A percentile compares a stretch with the other conserved stretches of the same genome.
phyloP scores from a whole-genome alignment of 1,140 invertebrate genomes.

The Drosophila tristis region DNA sequence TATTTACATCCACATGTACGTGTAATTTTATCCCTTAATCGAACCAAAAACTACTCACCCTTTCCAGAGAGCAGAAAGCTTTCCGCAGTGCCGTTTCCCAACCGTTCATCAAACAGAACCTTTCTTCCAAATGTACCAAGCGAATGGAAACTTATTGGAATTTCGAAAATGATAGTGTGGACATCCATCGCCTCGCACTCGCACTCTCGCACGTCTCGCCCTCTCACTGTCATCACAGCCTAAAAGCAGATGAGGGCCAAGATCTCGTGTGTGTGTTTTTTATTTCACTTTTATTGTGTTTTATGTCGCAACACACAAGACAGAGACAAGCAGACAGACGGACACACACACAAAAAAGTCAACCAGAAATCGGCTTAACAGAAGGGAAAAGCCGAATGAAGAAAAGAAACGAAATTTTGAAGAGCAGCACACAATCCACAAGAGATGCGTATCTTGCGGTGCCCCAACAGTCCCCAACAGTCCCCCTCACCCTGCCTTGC shows the following conservation, averaged over 20 bases:
- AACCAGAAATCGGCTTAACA: constrained; percentile 17
- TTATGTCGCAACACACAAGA: constrained; percentile 59
- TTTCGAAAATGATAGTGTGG: constrained; percentile 67
- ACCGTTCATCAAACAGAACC: constrained; percentile 15
- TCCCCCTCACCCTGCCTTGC: neutral
- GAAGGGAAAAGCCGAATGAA: too few species aligned
- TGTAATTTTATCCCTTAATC: too few species aligned
- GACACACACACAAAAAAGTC: too few species aligned
- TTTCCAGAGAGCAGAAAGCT: too few species aligned
- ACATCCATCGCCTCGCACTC: constrained; percentile 8
- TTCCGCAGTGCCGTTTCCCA: too few species aligned
- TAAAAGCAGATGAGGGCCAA: constrained; percentile 3
- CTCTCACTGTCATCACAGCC: constrained; percentile 24
- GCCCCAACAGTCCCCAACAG: constrained; percentile 4
- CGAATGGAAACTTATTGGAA: constrained; percentile 61
- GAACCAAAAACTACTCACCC: too few species aligned
- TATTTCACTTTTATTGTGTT: constrained; percentile 68
- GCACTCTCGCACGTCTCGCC: neutral
- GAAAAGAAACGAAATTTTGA: constrained; percentile 24
- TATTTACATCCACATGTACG: too few species aligned
- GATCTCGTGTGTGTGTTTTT: constrained; percentile 15
- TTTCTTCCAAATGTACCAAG: neutral
- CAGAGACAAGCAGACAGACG: constrained; percentile 6
- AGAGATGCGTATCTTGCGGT: constrained; percentile 67
- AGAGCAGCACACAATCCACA: constrained; percentile 57